Evolutionary conservation across 2,888 invertebrate genomes (phyloP), one percentile per base, ranked within the genome.

Genomic region (Oscheius sp.): DNA sequence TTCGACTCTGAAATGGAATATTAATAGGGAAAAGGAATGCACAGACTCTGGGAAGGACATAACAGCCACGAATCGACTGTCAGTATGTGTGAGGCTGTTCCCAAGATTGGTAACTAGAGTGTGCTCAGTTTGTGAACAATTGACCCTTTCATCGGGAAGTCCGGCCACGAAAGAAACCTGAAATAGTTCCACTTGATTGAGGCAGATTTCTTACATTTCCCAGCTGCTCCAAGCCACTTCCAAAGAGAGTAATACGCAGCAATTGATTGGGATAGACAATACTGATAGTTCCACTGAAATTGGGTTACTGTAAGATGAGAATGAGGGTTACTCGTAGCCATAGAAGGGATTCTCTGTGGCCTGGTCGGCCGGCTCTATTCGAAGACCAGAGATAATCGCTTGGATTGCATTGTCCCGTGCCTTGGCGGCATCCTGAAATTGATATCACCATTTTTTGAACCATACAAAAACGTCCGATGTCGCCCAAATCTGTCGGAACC

Each of bases 201-300:
- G 35, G 27, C n/a, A 27, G 46, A 21, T 13, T 7, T 23, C 52
- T 23, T 46, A 69, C 71, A 16, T 66, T 35, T 23, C 41, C 59
- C 12, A 71, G 41, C 46, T 61, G 18, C 5, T 71, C 71, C 18
- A 71, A 41, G 25, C 53, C 46, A 43, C 27, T 43, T 16, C 72
- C 72, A 45, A 64, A 72, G 41, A 72, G 9, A 21, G 64, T 64
- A 16, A 72, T 63, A 13, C 64, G 72, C n/a, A 72, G 27, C 6
- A 5, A 13, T 3, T 45, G 41, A 25, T 70, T 59, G 13, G 70
- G 70, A 6, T 58, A n/a, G 9, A 70, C 59, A 3, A 70, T 49
- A 23, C 46, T 49, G 16, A 35, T 52, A 12, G 23, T 45, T 1
- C 16, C 18, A 3, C 45, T 43, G 21, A 64, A 55, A 56, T 23